A percentile compares a stretch with the other conserved stretches of the same genome.
Evolutionary conservation across 2,113 vertebrate genomes (phyloP).

Genomic region (Saguinus imperator): DNA sequence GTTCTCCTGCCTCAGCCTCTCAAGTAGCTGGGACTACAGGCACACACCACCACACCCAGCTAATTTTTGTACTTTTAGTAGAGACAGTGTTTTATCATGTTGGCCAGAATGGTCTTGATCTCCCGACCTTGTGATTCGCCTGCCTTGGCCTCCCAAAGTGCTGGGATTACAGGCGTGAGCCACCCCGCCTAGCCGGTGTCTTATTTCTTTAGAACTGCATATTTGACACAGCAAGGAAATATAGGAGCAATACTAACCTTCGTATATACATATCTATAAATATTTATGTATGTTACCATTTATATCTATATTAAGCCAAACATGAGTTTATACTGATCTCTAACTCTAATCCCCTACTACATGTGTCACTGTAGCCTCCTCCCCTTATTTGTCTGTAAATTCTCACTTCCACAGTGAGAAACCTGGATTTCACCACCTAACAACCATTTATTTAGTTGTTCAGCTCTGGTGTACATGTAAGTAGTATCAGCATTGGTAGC

Average conservation of each 20-base stretch:
- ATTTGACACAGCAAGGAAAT: not conserved
- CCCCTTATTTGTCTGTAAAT: not conserved
- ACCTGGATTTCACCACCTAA: accelerated
- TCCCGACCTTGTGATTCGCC: too few relatives aligned
- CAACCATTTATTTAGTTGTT: not conserved
- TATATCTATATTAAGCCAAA: not conserved
- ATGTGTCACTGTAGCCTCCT: not conserved
- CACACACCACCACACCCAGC: too few relatives aligned
- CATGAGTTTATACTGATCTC: not conserved
- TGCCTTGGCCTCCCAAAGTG: too few relatives aligned
- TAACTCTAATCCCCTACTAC: not conserved
- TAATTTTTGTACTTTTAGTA: too few relatives aligned
- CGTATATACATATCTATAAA: not conserved
- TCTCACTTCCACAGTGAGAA: not conserved
- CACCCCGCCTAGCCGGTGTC: too few relatives aligned
- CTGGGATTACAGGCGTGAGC: too few relatives aligned
- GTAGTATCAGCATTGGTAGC: not conserved
- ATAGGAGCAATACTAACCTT: not conserved
- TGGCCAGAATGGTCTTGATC: too few relatives aligned
- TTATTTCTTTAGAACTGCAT: not conserved
- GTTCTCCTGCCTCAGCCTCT: too few relatives aligned
- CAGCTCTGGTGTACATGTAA: accelerated
- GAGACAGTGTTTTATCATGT: too few relatives aligned
- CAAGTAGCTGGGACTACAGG: too few relatives aligned
- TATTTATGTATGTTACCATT: not conserved